phyloP scores from a whole-genome alignment of 37 sponge, comb jelly and placozoan species.

The Mnemiopsis leidyi region DNA sequence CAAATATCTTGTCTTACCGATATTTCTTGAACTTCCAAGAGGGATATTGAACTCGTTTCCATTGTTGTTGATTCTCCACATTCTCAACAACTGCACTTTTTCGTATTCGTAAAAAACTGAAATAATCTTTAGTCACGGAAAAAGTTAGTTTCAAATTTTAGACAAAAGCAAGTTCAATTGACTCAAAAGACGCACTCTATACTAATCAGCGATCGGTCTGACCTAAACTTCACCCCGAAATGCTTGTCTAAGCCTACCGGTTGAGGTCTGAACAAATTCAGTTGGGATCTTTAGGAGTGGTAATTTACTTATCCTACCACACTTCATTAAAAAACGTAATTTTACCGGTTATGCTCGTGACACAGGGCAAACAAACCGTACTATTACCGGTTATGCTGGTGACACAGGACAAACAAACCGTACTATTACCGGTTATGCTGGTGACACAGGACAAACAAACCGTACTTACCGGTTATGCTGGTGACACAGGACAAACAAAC shows the following conservation, averaged over 20 bases:
- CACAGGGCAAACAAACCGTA: not conserved
- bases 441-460: not conserved
- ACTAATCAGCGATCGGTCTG: too few species aligned
- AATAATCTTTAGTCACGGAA: too few species aligned
- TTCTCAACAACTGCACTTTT: not conserved
- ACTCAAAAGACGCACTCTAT: too few species aligned
- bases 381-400: constrained; percentile 24
- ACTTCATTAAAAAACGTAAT: too few species aligned
- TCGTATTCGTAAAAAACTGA: not conserved
- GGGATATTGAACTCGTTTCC: not conserved
- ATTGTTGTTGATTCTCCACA: constrained; percentile 8
- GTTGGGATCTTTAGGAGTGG: too few species aligned
- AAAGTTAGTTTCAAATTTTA: too few species aligned
- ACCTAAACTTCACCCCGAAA: too few species aligned
- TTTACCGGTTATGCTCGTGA: constrained; percentile 20
- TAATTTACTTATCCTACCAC: too few species aligned
- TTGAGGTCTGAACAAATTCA: too few species aligned
- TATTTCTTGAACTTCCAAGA: not conserved
- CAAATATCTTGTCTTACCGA: too few species aligned
- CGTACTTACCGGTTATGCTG: not conserved
- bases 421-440: not conserved
- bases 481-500: not conserved
- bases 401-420: not conserved
- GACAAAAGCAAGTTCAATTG: too few species aligned
- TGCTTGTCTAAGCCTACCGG: too few species aligned